Evolutionary conservation across 2,888 invertebrate species (phyloP), one percentile per base, ranked within the genome.

Genomic region (Cheilosia soror): DNA sequence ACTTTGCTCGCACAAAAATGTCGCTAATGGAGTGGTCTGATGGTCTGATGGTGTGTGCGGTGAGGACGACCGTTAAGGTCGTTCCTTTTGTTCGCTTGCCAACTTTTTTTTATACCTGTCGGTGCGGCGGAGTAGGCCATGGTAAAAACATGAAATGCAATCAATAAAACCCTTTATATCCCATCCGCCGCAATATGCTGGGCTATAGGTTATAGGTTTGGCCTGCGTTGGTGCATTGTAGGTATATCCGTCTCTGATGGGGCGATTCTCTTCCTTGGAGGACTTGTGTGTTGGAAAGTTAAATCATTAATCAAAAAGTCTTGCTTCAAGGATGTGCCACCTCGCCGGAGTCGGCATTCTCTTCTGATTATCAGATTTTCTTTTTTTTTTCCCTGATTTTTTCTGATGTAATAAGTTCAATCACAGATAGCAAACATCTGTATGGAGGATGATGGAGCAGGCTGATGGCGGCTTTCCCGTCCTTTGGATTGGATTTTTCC

Each of bases 111-210:
- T 20, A 20, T 71, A 47, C 44, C 75, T 44, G 20, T 20, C 20
- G 20, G 20, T 20, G 11, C 27, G 40, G 11, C 27, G 40, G 29
- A 42, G 20, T 40, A 11, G 31, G 15, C 15, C 20, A 20, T 33
- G 58, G 11, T 3, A 15, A n/a, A 15, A 33, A 15, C 47, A 69
- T 40, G 49, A 63, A 78, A 57, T 44, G 53, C 65, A 79, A 84
- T 84, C 84, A 71, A 84, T 84, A 80, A 84, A 79, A 84, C 63
- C 60, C 65, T 75, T 84, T 73, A 79, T 79, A 79, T 79, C 68
- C 53, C 65, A 58, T 84, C 73, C 69, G 69, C 73, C 69, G 69
- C 84, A 79, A 47, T 79, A 84, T 75, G 55, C 20, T 55, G 15
- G 15, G 25, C n/a, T 44, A 15, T 15, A 20, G 78, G 63, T 83